A percentile compares a stretch with the other conserved stretches of the same genome.
Evolutionary conservation across 2,888 invertebrate genomes (phyloP).

Genomic region (Microdon myrmicae): DNA sequence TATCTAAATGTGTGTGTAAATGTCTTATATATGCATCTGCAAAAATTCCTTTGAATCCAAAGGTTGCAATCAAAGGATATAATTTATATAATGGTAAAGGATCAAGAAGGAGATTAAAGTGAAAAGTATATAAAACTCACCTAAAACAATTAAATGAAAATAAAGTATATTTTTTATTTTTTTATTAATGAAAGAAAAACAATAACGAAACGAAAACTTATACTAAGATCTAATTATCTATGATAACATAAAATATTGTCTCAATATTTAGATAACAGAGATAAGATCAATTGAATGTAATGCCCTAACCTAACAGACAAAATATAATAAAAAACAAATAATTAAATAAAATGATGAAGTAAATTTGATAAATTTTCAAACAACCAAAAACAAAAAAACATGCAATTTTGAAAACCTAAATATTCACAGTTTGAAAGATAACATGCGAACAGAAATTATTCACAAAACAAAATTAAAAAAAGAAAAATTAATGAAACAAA

Average conservation of each 20-base stretch:
- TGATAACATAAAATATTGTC: conserved; percentile 20
- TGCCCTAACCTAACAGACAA: conserved; percentile 33
- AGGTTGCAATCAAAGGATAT: conserved; percentile 17
- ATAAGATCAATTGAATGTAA: conserved; percentile 41
- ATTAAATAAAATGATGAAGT: conserved; percentile 19
- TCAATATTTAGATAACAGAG: conserved; percentile 27
- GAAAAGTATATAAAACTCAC: too few species aligned
- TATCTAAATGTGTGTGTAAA: conserved; percentile 28
- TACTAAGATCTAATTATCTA: conserved; percentile 36
- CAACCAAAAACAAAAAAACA: conserved; percentile 10
- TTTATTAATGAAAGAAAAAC: conserved; percentile 38
- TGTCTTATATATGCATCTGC: conserved; percentile 30
- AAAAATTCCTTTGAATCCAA: conserved; percentile 23
- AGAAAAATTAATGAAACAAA: conserved; percentile 16
- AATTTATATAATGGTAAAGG: conserved; percentile 21
- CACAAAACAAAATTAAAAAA: conserved; percentile 3
- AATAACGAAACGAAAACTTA: conserved; percentile 36
- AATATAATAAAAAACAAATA: too few species aligned
- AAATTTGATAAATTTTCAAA: too few species aligned
- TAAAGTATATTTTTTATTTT: conserved; percentile 52
- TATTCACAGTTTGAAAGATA: conserved; percentile 21
- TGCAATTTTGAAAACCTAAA: conserved; percentile 21
- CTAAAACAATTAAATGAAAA: conserved; percentile 42
- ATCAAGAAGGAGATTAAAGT: conserved; percentile 9
- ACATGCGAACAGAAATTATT: too few species aligned